Conservation (phyloP, 2,113 vertebrate species). For the Ptilonorhynchus violaceus region DNA sequence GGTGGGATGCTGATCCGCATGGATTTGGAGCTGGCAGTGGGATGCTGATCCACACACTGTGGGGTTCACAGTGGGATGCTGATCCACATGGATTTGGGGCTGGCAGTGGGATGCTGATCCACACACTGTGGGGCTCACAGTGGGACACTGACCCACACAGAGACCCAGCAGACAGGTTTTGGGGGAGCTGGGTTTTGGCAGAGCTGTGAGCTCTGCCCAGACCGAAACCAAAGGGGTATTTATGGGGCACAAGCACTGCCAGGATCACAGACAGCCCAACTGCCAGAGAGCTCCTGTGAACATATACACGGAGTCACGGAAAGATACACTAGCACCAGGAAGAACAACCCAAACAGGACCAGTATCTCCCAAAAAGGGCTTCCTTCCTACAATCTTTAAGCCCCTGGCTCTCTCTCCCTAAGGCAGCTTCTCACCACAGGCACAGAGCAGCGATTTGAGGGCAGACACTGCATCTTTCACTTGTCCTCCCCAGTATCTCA, state of each 20-base stretch:
- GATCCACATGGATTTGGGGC: neutral
- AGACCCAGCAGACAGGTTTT: neutral
- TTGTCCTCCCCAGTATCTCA: constrained; percentile 1
- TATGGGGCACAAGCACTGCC: neutral
- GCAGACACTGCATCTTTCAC: neutral
- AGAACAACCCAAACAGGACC: neutral
- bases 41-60: neutral
- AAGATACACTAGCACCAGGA: neutral
- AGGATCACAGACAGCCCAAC: neutral
- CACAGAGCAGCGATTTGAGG: neutral
- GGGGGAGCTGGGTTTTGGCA: too few relatives aligned
- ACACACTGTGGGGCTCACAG: rapidly evolving
- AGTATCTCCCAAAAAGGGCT: neutral
- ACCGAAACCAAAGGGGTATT: neutral
- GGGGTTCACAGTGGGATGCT: neutral
- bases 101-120: neutral
- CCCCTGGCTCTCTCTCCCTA: neutral
- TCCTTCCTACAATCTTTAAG: neutral
- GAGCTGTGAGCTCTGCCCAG: too few relatives aligned
- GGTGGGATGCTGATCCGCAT: neutral
- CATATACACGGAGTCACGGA: rapidly evolving
- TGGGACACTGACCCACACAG: neutral
- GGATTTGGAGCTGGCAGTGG: neutral
- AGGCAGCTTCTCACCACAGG: neutral
- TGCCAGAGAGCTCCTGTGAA: neutral